Base-by-base conservation (phyloP, 1,140 invertebrate genomes). In the Trissolcus basalis region DNA sequence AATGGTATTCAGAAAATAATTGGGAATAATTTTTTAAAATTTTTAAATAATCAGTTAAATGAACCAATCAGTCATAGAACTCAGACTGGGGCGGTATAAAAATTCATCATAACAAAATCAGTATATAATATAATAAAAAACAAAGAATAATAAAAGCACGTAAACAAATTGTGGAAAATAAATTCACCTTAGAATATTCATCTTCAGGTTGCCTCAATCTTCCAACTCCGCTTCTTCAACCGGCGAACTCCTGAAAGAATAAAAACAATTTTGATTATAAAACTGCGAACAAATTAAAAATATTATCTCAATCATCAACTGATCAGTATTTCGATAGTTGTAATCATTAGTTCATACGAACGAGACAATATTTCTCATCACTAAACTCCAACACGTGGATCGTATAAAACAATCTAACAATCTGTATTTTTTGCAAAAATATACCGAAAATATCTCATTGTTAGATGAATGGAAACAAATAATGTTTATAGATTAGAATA, bases 331-430 rank as follows among this genome's bases (percentile, higher is more conserved):
- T 44, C 8, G 43, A 44, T 44, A 12, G 12, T 44, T 44, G 12
- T 44, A 44, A 44, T 44, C 43, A 44, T 44, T n/a, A 13, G 12
- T 44, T 44, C 43, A 44, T 44, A 44, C 43, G 43, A 44, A 44
- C 43, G 43, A 44, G 43, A 44, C 43, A 4, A 12, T 44, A 13
- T 44, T 6, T 44, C 13, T 44, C 43, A 44, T 44, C 43, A 44
- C 36, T 39, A 8, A 39, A n/a, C n/a, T n/a, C n/a, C 36, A 39
- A 9, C 9, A 39, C 36, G 36, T 11, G 9, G 36, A 9, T 4
- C 9, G 3, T 39, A 39, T 11, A 9, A 11, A 39, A 8, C 9
- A 39, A n/a, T 39, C n/a, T 4, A n/a, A 9, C 9, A 39, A 4
- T 39, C 2, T 39, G 9, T 2, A 11, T 39, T 39, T 4, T 39